These are phyloP conservation scores for Loripinus fragilis DNA, from an alignment of 2,888 invertebrate species.

Conservation along the genomic window DNA sequence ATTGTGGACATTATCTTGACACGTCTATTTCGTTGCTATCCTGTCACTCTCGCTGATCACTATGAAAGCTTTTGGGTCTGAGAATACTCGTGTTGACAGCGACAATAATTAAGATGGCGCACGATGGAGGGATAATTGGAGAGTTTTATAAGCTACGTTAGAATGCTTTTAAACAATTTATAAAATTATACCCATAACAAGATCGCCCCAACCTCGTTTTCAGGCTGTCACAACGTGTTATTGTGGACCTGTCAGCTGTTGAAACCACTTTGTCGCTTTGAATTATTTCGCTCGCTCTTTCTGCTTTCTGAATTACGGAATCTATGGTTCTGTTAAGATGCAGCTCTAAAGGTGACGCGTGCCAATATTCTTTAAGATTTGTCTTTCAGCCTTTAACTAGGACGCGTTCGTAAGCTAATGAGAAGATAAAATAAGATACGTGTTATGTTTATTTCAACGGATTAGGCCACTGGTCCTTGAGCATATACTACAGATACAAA, in stretches of 20 bases:
- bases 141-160: constrained; percentile 51
- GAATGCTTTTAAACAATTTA: constrained; percentile 62
- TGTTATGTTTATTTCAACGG: no score
- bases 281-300: no score
- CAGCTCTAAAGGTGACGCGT: no score
- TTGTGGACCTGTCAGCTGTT: neutral
- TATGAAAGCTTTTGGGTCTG: neutral
- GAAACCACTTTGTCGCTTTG: no score
- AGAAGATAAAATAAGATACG: no score
- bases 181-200: constrained; percentile 52
- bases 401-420: no score
- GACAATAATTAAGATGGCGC: constrained; percentile 7
- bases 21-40: neutral
- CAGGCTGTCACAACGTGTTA: constrained; percentile 4
- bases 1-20: neutral
- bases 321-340: no score
- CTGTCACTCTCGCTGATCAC: neutral
- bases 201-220: constrained; percentile 14
- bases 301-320: no score
- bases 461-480: no score
- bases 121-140: constrained; percentile 35
- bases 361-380: no score
- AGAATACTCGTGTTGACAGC: constrained; percentile 17
- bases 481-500: no score
- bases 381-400: no score